phyloP scores from a whole-genome alignment of 2,113 vertebrate genomes.

The Phalacrocorax brasilianus region DNA sequence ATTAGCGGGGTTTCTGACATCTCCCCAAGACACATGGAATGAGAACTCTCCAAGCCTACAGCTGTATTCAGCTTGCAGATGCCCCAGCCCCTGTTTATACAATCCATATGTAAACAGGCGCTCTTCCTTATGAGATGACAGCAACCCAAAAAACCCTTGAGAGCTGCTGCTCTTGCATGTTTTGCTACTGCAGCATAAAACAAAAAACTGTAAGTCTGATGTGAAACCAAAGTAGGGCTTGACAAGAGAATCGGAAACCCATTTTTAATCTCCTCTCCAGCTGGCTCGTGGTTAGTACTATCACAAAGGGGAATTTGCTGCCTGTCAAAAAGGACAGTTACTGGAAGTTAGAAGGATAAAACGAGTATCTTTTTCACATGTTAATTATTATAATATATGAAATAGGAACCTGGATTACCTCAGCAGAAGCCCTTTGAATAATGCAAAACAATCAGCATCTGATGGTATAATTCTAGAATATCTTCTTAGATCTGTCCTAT shows the following conservation, averaged over 20 bases:
- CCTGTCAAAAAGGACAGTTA: not conserved
- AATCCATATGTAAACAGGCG: not conserved
- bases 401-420: not conserved
- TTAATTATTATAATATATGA: not conserved
- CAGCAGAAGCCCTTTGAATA: not conserved
- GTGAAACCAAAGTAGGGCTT: not conserved
- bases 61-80: not conserved
- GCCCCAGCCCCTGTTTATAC: not conserved
- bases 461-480: not conserved
- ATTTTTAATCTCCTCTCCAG: not conserved
- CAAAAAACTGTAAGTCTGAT: not conserved
- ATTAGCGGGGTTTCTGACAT: not conserved
- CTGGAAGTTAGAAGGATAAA: not conserved
- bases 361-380: not conserved
- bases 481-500: not conserved
- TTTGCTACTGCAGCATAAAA: not conserved
- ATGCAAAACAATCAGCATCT: not conserved
- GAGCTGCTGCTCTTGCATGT: not conserved
- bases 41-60: not conserved
- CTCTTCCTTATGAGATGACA: not conserved
- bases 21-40: not conserved
- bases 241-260: not conserved
- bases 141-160: not conserved
- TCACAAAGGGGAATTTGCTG: not conserved
- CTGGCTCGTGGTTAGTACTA: not conserved